Conservation (phyloP, 2,113 vertebrate species). For the Salvelinus namaycush region DNA sequence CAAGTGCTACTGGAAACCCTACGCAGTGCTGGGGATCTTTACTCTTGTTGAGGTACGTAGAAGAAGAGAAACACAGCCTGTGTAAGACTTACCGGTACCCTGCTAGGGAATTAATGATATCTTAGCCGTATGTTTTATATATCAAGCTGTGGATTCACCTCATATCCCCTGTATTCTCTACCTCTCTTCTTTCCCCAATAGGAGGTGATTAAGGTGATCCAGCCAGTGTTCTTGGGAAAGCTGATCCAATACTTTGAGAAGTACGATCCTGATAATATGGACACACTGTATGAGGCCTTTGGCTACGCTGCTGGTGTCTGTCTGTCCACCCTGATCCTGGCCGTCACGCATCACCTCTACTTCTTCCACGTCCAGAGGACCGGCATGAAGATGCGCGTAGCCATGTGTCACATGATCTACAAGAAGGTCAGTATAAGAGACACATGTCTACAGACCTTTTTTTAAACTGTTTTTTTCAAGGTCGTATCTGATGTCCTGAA, state of each 20-base stretch:
- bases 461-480: background rate
- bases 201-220: constrained; percentile 83
- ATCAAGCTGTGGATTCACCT: background rate
- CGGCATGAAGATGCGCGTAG: constrained; percentile 89
- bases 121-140: no score
- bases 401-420: constrained; percentile 95
- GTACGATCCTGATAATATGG: constrained; percentile 41
- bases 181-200: constrained; percentile 42
- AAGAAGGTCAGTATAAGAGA: constrained; percentile 79
- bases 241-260: constrained; percentile 85
- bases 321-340: constrained; percentile 73
- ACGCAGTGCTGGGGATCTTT: constrained; percentile 84
- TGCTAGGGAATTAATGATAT: background rate
- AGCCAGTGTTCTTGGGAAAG: constrained; percentile 86
- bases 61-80: background rate
- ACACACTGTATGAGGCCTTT: constrained; percentile 63
- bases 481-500: background rate
- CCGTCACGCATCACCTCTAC: constrained; percentile 84
- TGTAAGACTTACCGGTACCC: background rate
- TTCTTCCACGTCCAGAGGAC: constrained; percentile 85
- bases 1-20: constrained; percentile 88
- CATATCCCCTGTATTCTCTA: background rate
- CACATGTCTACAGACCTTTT: background rate
- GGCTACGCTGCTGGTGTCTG: constrained; percentile 75
- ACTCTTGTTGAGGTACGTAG: constrained; percentile 85